Conservation (phyloP, 2,888 invertebrate genomes). For the Gerosis bhagava region DNA sequence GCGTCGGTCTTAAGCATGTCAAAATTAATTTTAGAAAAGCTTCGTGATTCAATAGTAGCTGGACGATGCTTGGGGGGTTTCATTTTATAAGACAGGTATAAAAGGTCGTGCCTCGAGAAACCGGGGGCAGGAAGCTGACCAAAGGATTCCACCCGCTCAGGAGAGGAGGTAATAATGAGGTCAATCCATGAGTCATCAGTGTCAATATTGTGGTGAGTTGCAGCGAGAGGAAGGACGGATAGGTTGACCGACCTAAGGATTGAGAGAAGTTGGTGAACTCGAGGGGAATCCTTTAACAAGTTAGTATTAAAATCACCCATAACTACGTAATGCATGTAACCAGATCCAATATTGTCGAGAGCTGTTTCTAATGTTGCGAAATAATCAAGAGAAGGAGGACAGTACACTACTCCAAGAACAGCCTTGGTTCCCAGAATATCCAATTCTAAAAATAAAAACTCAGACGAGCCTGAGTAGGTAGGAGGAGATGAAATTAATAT, state of each 20-base stretch:
- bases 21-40: not conserved
- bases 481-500: not conserved
- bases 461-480: not conserved
- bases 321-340: too few species aligned
- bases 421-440: not conserved
- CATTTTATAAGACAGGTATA: not conserved
- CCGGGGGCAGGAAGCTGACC: not conserved
- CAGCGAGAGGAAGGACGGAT: not conserved
- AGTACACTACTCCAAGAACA: too few species aligned
- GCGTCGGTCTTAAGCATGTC: not conserved
- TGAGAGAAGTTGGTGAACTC: not conserved
- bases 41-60: not conserved
- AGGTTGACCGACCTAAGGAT: conserved; percentile 1
- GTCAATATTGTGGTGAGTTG: not conserved
- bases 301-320: too few species aligned
- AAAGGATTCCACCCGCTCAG: not conserved
- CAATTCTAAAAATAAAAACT: not conserved
- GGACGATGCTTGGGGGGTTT: not conserved
- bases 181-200: conserved; percentile 2
- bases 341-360: too few species aligned
- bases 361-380: not conserved
- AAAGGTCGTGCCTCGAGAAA: not conserved
- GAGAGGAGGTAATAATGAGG: not conserved
- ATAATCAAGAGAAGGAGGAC: conserved; percentile 2
- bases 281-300: not conserved